phyloP scores from a whole-genome alignment of 2,888 invertebrate species.

The Nipponacmea schrenckii region DNA sequence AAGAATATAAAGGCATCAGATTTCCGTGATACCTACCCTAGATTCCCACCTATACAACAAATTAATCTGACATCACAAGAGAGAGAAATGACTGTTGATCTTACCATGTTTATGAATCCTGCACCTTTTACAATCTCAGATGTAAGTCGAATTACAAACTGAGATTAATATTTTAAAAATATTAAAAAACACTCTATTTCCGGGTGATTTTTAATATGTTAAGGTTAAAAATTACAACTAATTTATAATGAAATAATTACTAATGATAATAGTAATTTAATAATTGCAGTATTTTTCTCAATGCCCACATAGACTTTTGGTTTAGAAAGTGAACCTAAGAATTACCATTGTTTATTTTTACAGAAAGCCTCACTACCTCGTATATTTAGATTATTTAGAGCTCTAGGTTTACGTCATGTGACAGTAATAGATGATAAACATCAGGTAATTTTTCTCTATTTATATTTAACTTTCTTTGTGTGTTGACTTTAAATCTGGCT shows the following conservation, averaged over 20 bases:
- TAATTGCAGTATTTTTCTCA: too few relatives aligned
- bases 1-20: conserved; percentile 75
- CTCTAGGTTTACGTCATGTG: conserved; percentile 91
- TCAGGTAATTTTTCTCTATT: conserved; percentile 75
- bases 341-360: conserved; percentile 58
- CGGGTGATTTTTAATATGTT: too few relatives aligned
- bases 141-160: conserved; percentile 70
- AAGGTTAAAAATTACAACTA: too few relatives aligned
- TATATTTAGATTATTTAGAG: conserved; percentile 91
- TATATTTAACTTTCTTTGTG: background rate
- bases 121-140: conserved; percentile 88
- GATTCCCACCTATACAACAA: conserved; percentile 76
- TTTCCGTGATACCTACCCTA: conserved; percentile 89
- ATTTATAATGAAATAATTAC: too few relatives aligned
- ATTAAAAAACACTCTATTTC: background rate
- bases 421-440: conserved; percentile 91
- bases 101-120: conserved; percentile 94
- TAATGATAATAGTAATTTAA: too few relatives aligned
- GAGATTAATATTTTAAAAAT: background rate
- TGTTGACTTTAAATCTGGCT: background rate
- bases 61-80: conserved; percentile 76
- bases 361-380: conserved; percentile 88
- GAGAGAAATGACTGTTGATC: conserved; percentile 83
- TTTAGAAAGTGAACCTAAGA: too few relatives aligned
- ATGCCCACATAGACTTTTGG: too few relatives aligned